These are phyloP conservation scores for Sandelia bainsii DNA, from an alignment of 2,797 vertebrate species.

Conservation along the genomic window DNA sequence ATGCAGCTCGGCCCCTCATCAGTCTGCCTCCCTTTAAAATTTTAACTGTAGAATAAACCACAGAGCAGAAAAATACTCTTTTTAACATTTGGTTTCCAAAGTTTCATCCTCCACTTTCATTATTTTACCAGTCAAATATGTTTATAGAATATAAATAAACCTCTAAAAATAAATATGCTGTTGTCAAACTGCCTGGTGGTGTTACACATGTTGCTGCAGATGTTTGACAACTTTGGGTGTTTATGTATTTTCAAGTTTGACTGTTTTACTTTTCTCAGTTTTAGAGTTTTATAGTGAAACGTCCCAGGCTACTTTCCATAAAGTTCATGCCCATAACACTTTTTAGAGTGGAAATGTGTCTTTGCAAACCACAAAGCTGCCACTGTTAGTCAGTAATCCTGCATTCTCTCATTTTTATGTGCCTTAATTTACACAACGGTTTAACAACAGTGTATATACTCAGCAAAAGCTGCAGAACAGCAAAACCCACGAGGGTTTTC, in stretches of 20 bases:
- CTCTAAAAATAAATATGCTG: background rate
- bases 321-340: background rate
- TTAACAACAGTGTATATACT: background rate
- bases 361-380: background rate
- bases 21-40: too few species aligned
- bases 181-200: background rate
- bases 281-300: background rate
- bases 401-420: conserved; percentile 7
- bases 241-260: background rate
- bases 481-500: background rate
- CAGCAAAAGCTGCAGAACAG: background rate
- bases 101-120: background rate
- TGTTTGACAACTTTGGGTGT: background rate
- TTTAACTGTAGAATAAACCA: too few species aligned
- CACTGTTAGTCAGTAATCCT: background rate
- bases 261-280: background rate
- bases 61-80: background rate
- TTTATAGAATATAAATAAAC: background rate
- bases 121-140: background rate
- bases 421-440: background rate
- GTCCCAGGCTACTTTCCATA: background rate
- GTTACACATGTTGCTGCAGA: background rate
- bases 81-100: too few species aligned
- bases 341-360: background rate
- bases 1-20: too few species aligned